These are phyloP conservation scores for Thaumatotibia leucotreta DNA, from an alignment of 1,140 invertebrate genomes.

Conservation along the genomic window DNA sequence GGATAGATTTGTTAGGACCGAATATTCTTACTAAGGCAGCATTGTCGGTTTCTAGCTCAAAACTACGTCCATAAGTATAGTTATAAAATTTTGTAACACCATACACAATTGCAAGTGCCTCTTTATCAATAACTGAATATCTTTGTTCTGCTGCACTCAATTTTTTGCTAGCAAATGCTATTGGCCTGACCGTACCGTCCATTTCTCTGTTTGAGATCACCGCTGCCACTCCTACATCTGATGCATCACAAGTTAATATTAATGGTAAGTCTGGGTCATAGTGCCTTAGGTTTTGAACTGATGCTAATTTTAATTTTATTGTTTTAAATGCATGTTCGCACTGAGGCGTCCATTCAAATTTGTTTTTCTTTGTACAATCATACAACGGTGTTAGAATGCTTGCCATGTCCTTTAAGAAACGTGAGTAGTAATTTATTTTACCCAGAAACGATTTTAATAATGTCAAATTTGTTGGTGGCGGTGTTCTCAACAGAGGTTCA, in stretches of 20 bases:
- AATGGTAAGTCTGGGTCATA: slow-evolving; percentile 52
- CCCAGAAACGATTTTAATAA: slow-evolving; percentile 23
- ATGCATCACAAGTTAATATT: slow-evolving; percentile 41
- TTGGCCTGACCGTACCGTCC: no score
- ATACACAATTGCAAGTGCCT: slow-evolving; percentile 62
- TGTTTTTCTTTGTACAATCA: not conserved
- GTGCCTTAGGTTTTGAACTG: slow-evolving; percentile 42
- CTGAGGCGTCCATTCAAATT: slow-evolving; percentile 24
- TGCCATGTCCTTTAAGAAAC: slow-evolving; percentile 27
- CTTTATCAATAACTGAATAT: slow-evolving; percentile 68
- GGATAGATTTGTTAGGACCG: slow-evolving; percentile 21
- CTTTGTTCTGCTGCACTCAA: no score
- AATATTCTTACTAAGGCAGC: slow-evolving; percentile 26
- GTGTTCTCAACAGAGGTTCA: slow-evolving; percentile 14
- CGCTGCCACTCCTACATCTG: slow-evolving; percentile 33
- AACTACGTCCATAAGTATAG: slow-evolving; percentile 25
- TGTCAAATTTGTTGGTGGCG: slow-evolving; percentile 16
- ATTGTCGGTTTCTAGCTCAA: slow-evolving; percentile 55
- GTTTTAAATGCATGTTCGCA: slow-evolving; percentile 32
- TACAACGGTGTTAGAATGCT: slow-evolving; percentile 28
- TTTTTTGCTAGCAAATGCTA: no score
- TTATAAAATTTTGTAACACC: slow-evolving; percentile 28
- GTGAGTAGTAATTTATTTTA: slow-evolving; percentile 23
- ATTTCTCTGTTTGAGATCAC: no score
- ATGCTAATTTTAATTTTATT: slow-evolving; percentile 39